Conservation (phyloP, 1,140 invertebrate genomes). For the Ostrea denselamellosa region DNA sequence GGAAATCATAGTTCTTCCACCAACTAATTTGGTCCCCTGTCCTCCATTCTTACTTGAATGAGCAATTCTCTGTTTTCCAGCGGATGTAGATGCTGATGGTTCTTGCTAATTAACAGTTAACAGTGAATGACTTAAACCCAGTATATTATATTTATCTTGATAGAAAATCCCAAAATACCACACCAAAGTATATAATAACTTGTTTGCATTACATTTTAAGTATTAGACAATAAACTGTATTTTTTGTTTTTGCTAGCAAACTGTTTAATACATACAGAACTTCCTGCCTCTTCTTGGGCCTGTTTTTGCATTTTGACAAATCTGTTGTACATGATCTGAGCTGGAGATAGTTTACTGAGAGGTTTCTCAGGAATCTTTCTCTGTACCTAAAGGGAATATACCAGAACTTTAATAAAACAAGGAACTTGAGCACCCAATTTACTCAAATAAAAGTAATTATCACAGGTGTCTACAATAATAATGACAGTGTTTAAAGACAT, state of each 20-base stretch:
- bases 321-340: conserved; percentile 77
- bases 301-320: conserved; percentile 73
- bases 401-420: neutral
- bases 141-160: too few relatives aligned
- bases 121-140: too few relatives aligned
- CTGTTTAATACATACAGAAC: neutral
- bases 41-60: conserved; percentile 41
- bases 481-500: too few relatives aligned
- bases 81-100: conserved; percentile 29
- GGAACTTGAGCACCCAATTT: neutral
- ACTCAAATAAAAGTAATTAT: too few relatives aligned
- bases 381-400: conserved; percentile 6
- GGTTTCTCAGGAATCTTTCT: conserved; percentile 57
- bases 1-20: conserved; percentile 58
- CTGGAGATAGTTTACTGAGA: conserved; percentile 66
- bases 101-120: neutral
- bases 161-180: too few relatives aligned
- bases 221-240: too few relatives aligned
- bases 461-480: too few relatives aligned
- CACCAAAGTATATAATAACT: too few relatives aligned
- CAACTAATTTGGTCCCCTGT: conserved; percentile 42
- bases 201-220: too few relatives aligned
- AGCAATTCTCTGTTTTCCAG: conserved; percentile 57
- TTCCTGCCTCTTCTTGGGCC: conserved; percentile 60
- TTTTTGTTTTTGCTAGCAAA: too few relatives aligned